phyloP scores from a whole-genome alignment of 2,888 invertebrate species.

The Polylopha cassiicola region DNA sequence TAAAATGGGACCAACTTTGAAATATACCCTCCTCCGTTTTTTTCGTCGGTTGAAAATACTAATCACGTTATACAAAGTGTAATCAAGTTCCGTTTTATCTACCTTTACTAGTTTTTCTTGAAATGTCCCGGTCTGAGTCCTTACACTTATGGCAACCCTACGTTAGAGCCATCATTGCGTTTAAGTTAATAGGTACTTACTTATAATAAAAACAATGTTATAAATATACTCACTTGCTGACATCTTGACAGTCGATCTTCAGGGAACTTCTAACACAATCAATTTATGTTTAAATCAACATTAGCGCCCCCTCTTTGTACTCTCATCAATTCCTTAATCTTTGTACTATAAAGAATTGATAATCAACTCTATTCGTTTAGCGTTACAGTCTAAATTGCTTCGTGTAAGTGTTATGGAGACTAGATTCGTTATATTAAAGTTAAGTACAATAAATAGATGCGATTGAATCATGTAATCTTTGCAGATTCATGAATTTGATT shows the following conservation, averaged over 20 bases:
- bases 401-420: constrained; percentile 72
- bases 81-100: too few relatives aligned
- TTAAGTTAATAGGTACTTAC: not conserved
- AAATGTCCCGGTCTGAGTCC: too few relatives aligned
- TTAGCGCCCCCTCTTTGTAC: constrained; percentile 67
- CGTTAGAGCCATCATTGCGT: too few relatives aligned
- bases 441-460: constrained; percentile 63
- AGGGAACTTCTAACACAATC: constrained; percentile 61
- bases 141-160: too few relatives aligned
- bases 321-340: constrained; percentile 45
- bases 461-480: constrained; percentile 67
- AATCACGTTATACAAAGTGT: too few relatives aligned
- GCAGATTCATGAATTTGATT: constrained; percentile 64
- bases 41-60: too few relatives aligned
- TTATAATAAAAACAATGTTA: not conserved
- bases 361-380: constrained; percentile 37
- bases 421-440: constrained; percentile 70
- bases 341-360: constrained; percentile 56
- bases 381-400: constrained; percentile 59
- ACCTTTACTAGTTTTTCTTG: too few relatives aligned
- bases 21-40: too few relatives aligned
- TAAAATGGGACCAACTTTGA: too few relatives aligned
- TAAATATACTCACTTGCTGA: constrained; percentile 62
- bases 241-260: constrained; percentile 50
- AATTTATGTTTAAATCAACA: constrained; percentile 67